Evolutionary conservation across 2,797 vertebrate species (phyloP).

Genomic region (Tragopan temminckii): DNA sequence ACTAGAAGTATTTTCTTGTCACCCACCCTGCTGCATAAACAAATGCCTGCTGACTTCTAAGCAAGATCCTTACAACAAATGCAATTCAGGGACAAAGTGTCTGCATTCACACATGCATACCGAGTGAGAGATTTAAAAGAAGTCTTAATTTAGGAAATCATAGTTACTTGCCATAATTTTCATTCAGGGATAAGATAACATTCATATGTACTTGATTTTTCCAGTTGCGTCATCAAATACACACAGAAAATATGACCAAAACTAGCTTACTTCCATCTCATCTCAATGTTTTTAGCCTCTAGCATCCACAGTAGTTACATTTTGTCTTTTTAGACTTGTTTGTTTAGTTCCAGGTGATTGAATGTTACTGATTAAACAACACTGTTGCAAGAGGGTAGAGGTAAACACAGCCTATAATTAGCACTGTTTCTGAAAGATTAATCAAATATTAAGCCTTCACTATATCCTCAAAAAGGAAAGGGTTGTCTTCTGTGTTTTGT

Average conservation of each 20-base stretch:
- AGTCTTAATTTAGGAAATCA: neutral
- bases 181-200: neutral
- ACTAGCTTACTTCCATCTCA: neutral
- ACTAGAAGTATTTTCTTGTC: constrained; percentile 54
- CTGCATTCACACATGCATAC: neutral
- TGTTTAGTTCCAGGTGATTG: neutral
- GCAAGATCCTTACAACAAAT: neutral
- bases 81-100: neutral
- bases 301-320: neutral
- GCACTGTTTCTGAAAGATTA: constrained; percentile 13
- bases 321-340: neutral
- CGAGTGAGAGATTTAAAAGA: neutral
- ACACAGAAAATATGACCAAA: neutral
- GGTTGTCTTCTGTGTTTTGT: neutral
- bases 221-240: neutral
- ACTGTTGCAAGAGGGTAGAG: neutral
- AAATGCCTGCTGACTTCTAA: constrained; percentile 32
- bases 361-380: neutral
- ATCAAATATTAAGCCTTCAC: neutral
- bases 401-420: neutral
- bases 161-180: neutral
- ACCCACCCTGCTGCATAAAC: neutral
- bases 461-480: neutral
- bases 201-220: neutral
- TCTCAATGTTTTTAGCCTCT: neutral